These are phyloP conservation scores for Dallia pectoralis DNA, from an alignment of 2,797 vertebrate species.

Conservation along the genomic window DNA sequence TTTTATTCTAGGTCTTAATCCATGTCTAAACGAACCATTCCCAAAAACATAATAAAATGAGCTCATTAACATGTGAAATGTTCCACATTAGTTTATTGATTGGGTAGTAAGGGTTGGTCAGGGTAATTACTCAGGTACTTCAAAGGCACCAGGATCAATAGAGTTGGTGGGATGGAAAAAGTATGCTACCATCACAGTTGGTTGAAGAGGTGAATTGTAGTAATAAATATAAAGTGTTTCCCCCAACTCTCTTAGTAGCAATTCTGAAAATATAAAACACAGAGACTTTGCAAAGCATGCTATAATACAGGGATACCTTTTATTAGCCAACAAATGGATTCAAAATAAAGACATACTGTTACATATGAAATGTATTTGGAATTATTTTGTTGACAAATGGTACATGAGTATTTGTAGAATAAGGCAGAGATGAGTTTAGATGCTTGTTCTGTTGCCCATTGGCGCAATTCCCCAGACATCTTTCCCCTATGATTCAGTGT, in stretches of 20 bases:
- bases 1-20: not conserved
- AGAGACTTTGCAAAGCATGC: conserved; percentile 58
- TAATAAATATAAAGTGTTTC: conserved; percentile 61
- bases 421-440: conserved; percentile 59
- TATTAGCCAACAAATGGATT: conserved; percentile 56
- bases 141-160: conserved; percentile 55
- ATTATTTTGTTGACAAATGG: conserved; percentile 35
- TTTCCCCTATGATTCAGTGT: conserved; percentile 27
- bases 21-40: not conserved
- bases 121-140: conserved; percentile 45
- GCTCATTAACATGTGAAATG: conserved; percentile 38
- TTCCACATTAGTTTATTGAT: conserved; percentile 54
- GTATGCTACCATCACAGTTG: conserved; percentile 59
- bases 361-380: conserved; percentile 22
- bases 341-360: conserved; percentile 42
- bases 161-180: conserved; percentile 38
- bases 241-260: conserved; percentile 37
- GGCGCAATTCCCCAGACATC: conserved; percentile 44
- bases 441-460: conserved; percentile 39
- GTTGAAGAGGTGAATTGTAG: conserved; percentile 24
- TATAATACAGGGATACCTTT: conserved; percentile 53
- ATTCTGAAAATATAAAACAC: conserved; percentile 54
- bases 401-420: conserved; percentile 39
- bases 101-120: conserved; percentile 47
- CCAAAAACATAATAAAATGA: conserved; percentile 15